These are phyloP conservation scores for Scelioninae gen. 1 DNA, from an alignment of 2,888 invertebrate genomes.

Conservation along the genomic window DNA sequence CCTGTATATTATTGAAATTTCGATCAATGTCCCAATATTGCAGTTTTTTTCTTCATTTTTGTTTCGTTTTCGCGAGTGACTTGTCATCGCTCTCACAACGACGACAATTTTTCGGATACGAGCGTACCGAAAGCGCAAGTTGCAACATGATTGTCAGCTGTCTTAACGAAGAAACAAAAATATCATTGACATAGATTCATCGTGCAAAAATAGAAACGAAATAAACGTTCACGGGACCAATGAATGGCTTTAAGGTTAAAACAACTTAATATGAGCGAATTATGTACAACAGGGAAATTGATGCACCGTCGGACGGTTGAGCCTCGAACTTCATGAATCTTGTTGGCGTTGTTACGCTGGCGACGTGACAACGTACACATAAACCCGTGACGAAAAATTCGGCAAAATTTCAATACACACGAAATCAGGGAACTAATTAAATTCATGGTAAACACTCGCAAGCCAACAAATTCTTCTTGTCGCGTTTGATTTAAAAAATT, in stretches of 20 bases:
- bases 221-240: constrained; percentile 51
- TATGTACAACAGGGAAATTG: constrained; percentile 47
- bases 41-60: not conserved
- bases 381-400: constrained; percentile 32
- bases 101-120: constrained; percentile 36
- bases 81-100: not conserved
- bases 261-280: constrained; percentile 58
- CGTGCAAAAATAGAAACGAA: constrained; percentile 75
- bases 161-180: constrained; percentile 79
- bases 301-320: constrained; percentile 4
- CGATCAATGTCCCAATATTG: not conserved
- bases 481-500: constrained; percentile 15
- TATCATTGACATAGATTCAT: constrained; percentile 80
- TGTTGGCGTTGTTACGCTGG: constrained; percentile 43
- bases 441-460: constrained; percentile 31
- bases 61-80: not conserved
- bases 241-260: constrained; percentile 57
- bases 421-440: constrained; percentile 49
- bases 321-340: constrained; percentile 56
- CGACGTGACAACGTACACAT: constrained; percentile 41
- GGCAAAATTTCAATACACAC: constrained; percentile 30
- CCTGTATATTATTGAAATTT: too few relatives aligned
- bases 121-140: constrained; percentile 38
- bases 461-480: constrained; percentile 25
- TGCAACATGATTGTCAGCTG: constrained; percentile 75